phyloP scores from a whole-genome alignment of 2,888 invertebrate species.

The Bimastos eiseni region DNA sequence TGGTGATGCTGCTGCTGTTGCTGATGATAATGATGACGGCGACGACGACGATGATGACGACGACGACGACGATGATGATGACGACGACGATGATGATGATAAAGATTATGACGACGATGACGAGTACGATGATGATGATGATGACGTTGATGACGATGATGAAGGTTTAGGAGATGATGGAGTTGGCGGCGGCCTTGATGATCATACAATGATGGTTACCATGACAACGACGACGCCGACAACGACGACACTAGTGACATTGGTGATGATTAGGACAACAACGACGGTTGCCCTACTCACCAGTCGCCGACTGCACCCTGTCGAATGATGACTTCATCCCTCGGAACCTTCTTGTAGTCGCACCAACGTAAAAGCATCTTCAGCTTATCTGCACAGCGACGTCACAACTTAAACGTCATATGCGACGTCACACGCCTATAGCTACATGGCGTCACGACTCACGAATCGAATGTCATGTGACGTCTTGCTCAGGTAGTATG shows the following conservation, averaged over 20 bases:
- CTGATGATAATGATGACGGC: background rate
- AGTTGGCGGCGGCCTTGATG: background rate
- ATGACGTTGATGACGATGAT: background rate
- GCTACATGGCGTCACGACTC: background rate
- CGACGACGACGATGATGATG: conserved; percentile 28
- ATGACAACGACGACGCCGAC: background rate
- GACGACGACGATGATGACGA: background rate
- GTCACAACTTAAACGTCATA: background rate
- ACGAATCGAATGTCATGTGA: background rate
- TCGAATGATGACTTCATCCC: conserved; percentile 51
- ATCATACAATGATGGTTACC: background rate
- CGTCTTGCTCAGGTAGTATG: background rate
- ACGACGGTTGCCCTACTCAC: conserved; percentile 40
- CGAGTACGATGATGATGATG: conserved; percentile 15
- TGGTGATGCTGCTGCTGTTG: too few species aligned
- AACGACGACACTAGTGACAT: background rate
- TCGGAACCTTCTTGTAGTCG: conserved; percentile 47
- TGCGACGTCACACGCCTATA: background rate
- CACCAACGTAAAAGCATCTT: conserved; percentile 51
- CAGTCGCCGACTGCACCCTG: conserved; percentile 54
- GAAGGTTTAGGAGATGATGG: background rate
- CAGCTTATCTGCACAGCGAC: conserved; percentile 35
- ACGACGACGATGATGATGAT: background rate
- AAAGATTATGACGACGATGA: background rate
- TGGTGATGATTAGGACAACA: background rate